A percentile compares a stretch with the other conserved stretches of the same genome.
These are phyloP conservation scores for Diadromus collaris DNA, from an alignment of 2,888 invertebrate species.

Conservation along the genomic window DNA sequence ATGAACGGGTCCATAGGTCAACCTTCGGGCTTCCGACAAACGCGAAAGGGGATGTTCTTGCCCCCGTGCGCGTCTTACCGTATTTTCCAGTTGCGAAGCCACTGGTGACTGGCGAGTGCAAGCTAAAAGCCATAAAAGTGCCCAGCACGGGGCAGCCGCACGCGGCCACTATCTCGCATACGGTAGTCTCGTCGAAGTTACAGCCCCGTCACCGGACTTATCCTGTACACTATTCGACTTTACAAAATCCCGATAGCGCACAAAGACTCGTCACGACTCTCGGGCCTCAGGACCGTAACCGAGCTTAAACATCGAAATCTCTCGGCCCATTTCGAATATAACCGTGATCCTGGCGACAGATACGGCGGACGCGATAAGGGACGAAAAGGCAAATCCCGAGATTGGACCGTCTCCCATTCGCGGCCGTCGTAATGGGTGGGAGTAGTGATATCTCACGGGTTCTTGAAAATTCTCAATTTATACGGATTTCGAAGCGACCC, in stretches of 20 bases:
- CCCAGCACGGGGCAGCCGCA: constrained; percentile 28
- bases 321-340: constrained; percentile 33
- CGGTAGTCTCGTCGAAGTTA: constrained; percentile 6
- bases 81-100: constrained; percentile 16
- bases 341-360: constrained; percentile 24
- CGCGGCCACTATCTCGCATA: background rate
- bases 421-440: background rate
- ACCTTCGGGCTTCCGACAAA: constrained; percentile 29
- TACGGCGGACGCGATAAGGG: constrained; percentile 36
- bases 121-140: constrained; percentile 50
- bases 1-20: constrained; percentile 55
- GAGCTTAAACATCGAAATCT: constrained; percentile 37
- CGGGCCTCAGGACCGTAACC: background rate
- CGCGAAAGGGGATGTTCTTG: constrained; percentile 33
- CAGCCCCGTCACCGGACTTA: constrained; percentile 18
- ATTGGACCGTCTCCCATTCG: constrained; percentile 20
- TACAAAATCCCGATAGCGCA: constrained; percentile 51
- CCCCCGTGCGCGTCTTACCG: constrained; percentile 16
- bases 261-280: constrained; percentile 9
- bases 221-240: constrained; percentile 37
- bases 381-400: constrained; percentile 30
- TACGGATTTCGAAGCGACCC: constrained; percentile 16
- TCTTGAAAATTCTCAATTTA: constrained; percentile 49
- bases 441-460: constrained; percentile 3
- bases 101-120: constrained; percentile 17